Conservation (phyloP, 2,888 invertebrate species). For the Ornithoptera alexandrae region DNA sequence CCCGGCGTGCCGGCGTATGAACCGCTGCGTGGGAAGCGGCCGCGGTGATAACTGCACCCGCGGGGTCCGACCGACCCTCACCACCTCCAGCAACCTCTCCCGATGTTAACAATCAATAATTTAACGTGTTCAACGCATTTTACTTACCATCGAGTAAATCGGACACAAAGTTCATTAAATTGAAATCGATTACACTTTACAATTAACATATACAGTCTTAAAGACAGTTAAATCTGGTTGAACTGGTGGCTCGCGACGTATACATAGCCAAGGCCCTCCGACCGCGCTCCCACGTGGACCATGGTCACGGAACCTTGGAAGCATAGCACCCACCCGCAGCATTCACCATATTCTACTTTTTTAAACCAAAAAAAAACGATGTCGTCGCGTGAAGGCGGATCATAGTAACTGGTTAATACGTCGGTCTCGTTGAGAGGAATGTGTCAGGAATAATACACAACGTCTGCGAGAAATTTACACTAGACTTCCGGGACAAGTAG, state of each 20-base stretch:
- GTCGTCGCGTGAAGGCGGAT: neutral
- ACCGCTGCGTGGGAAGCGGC: slow-evolving; percentile 35
- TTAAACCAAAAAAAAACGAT: slow-evolving; percentile 7
- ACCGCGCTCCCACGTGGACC: slow-evolving; percentile 1
- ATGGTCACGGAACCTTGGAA: neutral
- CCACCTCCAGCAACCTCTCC: slow-evolving; percentile 31
- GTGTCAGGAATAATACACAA: slow-evolving; percentile 17
- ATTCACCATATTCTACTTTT: slow-evolving; percentile 2
- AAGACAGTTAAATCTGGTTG: slow-evolving; percentile 46
- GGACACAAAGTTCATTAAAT: slow-evolving; percentile 28
- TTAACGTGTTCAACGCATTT: slow-evolving; percentile 14
- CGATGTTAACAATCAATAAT: slow-evolving; percentile 31
- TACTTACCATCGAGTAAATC: slow-evolving; percentile 16
- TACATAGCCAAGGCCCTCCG: slow-evolving; percentile 6
- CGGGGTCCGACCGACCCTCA: neutral
- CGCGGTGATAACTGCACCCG: neutral
- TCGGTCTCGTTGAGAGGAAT: slow-evolving; percentile 13
- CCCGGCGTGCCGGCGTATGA: slow-evolving; percentile 62
- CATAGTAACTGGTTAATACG: neutral
- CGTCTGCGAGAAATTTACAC: too few species aligned
- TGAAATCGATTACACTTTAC: slow-evolving; percentile 36
- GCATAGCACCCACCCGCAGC: slow-evolving; percentile 23
- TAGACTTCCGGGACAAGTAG: too few species aligned
- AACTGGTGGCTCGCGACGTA: slow-evolving; percentile 34
- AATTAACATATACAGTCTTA: slow-evolving; percentile 54